Evolutionary conservation across 2,888 invertebrate species (phyloP).

Genomic region (Agrochola macilenta): DNA sequence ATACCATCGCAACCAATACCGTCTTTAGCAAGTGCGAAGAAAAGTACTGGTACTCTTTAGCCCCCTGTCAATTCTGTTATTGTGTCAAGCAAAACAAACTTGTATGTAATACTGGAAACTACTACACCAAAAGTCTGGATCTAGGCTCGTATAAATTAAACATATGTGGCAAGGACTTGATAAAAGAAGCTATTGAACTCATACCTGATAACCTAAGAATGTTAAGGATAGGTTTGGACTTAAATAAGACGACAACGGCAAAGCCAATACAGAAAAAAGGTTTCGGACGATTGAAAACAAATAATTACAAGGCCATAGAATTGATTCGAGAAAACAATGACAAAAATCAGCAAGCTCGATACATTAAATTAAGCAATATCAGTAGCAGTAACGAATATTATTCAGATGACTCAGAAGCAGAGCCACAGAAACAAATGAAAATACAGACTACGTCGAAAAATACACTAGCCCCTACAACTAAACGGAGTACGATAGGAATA

Average conservation of each 20-base stretch:
- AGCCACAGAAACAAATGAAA: background rate
- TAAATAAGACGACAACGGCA: background rate
- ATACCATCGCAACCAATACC: slow-evolving; percentile 36
- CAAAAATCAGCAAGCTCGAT: background rate
- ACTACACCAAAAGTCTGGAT: slow-evolving; percentile 62
- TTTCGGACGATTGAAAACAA: slow-evolving; percentile 3
- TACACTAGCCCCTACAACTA: background rate
- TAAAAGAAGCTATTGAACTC: slow-evolving; percentile 73
- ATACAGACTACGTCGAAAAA: background rate
- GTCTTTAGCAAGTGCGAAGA: slow-evolving; percentile 75
- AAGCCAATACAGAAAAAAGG: background rate
- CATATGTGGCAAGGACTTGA: slow-evolving; percentile 75
- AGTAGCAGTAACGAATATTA: slow-evolving; percentile 46
- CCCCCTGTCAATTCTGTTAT: slow-evolving; percentile 82
- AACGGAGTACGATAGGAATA: background rate
- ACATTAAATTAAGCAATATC: background rate
- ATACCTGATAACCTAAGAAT: slow-evolving; percentile 59
- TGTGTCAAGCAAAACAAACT: slow-evolving; percentile 79
- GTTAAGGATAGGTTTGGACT: slow-evolving; percentile 47
- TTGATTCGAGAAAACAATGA: slow-evolving; percentile 2
- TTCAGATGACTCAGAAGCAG: slow-evolving; percentile 54
- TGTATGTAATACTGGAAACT: slow-evolving; percentile 76
- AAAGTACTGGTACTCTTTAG: slow-evolving; percentile 81
- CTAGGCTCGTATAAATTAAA: slow-evolving; percentile 76
- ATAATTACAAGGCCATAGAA: slow-evolving; percentile 8